Evolutionary conservation across 2,888 invertebrate species (phyloP).

Genomic region (Gibbula magus): DNA sequence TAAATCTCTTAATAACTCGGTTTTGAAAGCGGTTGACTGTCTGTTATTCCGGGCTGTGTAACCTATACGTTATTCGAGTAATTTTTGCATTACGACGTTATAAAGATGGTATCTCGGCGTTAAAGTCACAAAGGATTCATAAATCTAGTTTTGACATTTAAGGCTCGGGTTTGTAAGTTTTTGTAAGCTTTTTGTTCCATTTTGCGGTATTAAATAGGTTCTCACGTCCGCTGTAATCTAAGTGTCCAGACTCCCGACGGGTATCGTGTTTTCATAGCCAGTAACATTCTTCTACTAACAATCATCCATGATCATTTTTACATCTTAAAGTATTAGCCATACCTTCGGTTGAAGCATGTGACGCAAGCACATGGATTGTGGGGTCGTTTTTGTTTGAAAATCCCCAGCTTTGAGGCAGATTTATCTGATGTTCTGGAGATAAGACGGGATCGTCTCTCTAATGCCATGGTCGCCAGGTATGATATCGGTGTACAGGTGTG

Average conservation of each 20-base stretch:
- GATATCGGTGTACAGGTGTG: no score
- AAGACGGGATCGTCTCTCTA: neutral
- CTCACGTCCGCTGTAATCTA: neutral
- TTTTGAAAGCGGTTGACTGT: no score
- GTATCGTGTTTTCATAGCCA: neutral
- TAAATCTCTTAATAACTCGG: no score
- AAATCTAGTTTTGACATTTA: conserved; percentile 1
- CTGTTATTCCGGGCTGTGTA: neutral
- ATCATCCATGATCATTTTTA: neutral
- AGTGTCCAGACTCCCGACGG: neutral
- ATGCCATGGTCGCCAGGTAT: neutral
- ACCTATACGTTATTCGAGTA: neutral
- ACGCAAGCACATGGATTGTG: neutral
- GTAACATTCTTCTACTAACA: neutral
- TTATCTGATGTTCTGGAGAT: neutral
- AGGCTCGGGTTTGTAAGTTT: neutral
- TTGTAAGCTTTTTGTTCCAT: neutral
- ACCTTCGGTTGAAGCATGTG: neutral
- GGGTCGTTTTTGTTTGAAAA: neutral
- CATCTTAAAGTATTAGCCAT: neutral
- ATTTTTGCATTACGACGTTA: neutral
- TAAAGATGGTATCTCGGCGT: neutral
- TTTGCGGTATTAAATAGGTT: neutral
- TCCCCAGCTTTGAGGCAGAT: neutral
- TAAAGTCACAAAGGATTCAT: neutral